Percentiles rank a stretch among this genome's conserved stretches.
These are phyloP conservation scores for Conus betulinus DNA, from an alignment of 1,140 invertebrate species.

Conservation along the genomic window DNA sequence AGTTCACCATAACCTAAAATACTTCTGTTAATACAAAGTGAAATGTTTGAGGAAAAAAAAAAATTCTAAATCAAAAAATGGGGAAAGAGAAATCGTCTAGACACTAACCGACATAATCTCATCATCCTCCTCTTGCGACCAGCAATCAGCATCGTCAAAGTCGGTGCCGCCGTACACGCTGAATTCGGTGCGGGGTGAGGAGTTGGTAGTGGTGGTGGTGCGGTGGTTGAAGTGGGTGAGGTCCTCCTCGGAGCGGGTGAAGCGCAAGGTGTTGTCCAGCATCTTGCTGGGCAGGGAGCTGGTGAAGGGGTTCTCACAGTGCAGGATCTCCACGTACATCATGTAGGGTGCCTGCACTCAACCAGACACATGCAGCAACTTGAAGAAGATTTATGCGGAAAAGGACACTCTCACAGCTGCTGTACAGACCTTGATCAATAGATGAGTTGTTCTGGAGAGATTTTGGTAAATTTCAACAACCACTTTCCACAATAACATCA, in stretches of 20 bases:
- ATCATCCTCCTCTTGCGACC: slow-evolving; percentile 98
- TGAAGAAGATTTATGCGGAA: neutral
- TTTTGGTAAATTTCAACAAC: neutral
- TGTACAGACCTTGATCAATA: too few relatives aligned
- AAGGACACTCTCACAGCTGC: too few relatives aligned
- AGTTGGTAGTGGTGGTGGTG: slow-evolving; percentile 48
- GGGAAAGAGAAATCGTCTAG: too few relatives aligned
- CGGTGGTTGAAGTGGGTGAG: slow-evolving; percentile 74
- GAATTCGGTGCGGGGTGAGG: slow-evolving; percentile 64
- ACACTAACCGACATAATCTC: slow-evolving; percentile 85
- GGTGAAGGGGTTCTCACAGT: slow-evolving; percentile 88
- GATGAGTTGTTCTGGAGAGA: too few relatives aligned
- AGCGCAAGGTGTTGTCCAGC: slow-evolving; percentile 82
- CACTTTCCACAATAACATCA: too few relatives aligned
- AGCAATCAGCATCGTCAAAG: slow-evolving; percentile 84
- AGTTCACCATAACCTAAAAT: too few relatives aligned
- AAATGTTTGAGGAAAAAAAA: too few relatives aligned
- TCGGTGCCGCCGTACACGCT: slow-evolving; percentile 59
- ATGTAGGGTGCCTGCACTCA: slow-evolving; percentile 92
- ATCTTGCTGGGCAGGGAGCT: slow-evolving; percentile 88
- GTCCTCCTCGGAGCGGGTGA: slow-evolving; percentile 96
- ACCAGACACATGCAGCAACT: neutral
- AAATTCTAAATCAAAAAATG: too few relatives aligned
- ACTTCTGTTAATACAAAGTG: too few relatives aligned
- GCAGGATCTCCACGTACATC: slow-evolving; percentile 96